These are phyloP conservation scores for Malurus elegans DNA, from an alignment of 2,113 vertebrate species.

Conservation along the genomic window DNA sequence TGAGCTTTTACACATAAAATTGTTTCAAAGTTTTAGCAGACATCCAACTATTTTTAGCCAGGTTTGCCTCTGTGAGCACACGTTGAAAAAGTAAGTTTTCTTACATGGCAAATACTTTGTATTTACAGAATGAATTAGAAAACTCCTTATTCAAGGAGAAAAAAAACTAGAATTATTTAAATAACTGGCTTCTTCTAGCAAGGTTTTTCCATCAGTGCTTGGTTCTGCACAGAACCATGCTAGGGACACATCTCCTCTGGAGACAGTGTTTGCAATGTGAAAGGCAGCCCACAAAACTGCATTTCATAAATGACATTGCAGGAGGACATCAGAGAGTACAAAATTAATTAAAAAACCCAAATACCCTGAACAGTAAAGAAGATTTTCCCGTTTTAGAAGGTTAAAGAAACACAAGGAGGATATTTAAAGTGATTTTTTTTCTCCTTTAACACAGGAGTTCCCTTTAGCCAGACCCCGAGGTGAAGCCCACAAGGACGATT, in stretches of 20 bases:
- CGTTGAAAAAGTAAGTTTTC: background rate
- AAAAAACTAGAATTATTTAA: background rate
- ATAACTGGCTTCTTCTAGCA: background rate
- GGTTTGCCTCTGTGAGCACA: background rate
- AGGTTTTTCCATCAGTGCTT: background rate
- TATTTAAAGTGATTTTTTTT: background rate
- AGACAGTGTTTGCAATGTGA: background rate
- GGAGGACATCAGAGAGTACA: background rate
- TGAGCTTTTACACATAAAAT: background rate
- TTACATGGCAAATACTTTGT: background rate
- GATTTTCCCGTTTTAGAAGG: background rate
- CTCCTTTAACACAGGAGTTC: background rate
- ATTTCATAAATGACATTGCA: background rate
- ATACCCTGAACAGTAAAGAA: background rate
- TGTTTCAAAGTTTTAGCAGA: background rate
- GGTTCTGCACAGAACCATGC: background rate
- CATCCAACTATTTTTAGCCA: background rate
- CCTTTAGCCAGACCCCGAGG: background rate
- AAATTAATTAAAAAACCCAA: background rate
- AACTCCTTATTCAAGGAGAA: background rate
- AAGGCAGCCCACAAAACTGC: background rate
- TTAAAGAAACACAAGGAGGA: background rate
- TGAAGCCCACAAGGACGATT: background rate
- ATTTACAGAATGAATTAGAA: background rate
- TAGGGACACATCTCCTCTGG: background rate